phyloP scores from a whole-genome alignment of 2,113 vertebrate species.

The Acanthisitta chloris region DNA sequence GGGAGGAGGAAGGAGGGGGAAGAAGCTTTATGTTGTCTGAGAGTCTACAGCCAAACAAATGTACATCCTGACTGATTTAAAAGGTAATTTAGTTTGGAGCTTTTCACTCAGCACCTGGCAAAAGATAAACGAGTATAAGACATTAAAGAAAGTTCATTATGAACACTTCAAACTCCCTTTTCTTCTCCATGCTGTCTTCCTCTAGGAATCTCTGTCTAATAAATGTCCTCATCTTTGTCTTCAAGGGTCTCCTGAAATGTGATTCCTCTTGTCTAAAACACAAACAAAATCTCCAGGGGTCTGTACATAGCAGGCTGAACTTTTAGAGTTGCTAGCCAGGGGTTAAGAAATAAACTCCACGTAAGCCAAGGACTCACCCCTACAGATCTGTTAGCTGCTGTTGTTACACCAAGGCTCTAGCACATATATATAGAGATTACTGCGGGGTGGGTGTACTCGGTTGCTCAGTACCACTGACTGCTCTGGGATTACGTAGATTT shows the following conservation, averaged over 20 bases:
- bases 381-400: background rate
- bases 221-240: background rate
- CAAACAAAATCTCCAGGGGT: background rate
- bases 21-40: background rate
- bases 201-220: background rate
- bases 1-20: background rate
- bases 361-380: background rate
- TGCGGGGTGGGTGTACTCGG: background rate
- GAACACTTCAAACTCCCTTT: background rate
- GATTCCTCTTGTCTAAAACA: background rate
- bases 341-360: background rate
- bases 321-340: background rate
- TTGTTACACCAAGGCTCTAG: background rate
- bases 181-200: background rate
- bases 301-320: background rate
- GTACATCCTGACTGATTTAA: constrained; percentile 44
- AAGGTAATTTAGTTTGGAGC: constrained; percentile 40
- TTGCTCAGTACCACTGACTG: background rate
- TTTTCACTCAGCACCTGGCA: constrained; percentile 61
- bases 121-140: constrained; percentile 50
- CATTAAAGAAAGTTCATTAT: background rate
- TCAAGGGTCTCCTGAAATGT: background rate
- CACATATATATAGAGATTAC: fast-evolving
- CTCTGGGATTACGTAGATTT: background rate
- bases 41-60: background rate